Base-by-base conservation (phyloP, 2,797 vertebrate species). In the Anableps anableps region DNA sequence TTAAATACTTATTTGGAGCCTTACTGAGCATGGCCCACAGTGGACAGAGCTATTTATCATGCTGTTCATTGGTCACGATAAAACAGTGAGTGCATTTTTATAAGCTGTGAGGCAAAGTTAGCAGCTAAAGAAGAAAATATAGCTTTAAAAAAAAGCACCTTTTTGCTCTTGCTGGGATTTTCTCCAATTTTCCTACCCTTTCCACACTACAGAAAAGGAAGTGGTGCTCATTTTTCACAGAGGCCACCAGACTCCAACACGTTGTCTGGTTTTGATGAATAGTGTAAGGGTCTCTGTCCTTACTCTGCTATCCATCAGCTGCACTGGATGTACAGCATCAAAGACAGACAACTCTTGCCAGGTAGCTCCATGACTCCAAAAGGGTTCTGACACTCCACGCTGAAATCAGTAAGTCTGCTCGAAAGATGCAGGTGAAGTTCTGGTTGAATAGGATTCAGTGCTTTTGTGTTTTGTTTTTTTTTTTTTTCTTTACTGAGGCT, bases 1-100 rank as follows among this genome's bases (percentile, higher is more conserved):
- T 92, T 91, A 93, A 95, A 92, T 81, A 91, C 85, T 92, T 94
- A 92, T 95, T 91, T 93, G 87, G 84, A 86, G 78, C 85, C 87
- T 91, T 92, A 93, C 88, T 91, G 91, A 93, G 89, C 87, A 79
- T 66, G 41, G 89, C 80, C 91, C 87, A 88, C 91, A 92, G 91
- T 82, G 85, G 85, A 88, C 89, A 88, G 86, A 93, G 85, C 80
- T 72, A 92, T 94, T 91, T 86, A 83, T 92, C 92, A 91, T 90
- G 88, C 84, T 79, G 85, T 91, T 91, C 88, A 82, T 82, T 88
- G 86, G 83, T 85, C 51, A 21, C 80, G 86, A 93, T 90, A 92
- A 92, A 89, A 89, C 47, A 74, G 79, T 92, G 85, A 79, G 72
- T 83, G 76, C 78, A 64, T 76, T 88, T 93, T 93, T 90, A 89